Evolutionary conservation across 2,888 invertebrate species (phyloP).

Genomic region (Ptychoptera contaminata): DNA sequence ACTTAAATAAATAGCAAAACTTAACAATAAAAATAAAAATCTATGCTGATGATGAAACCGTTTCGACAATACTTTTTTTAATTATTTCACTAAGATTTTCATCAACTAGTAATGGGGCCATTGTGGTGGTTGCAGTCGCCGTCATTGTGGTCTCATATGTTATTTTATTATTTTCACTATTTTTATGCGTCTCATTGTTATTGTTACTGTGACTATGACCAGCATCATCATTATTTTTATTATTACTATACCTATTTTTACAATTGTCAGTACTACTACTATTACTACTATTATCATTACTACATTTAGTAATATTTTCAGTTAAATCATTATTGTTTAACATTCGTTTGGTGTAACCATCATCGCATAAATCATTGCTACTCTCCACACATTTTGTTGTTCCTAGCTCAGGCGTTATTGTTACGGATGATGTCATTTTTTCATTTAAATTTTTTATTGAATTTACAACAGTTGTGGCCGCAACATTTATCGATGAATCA

Average conservation of each 20-base stretch:
- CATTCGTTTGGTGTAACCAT: background rate
- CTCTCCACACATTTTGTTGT: background rate
- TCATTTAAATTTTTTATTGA: background rate
- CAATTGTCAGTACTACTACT: background rate
- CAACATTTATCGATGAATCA: background rate
- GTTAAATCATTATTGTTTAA: background rate
- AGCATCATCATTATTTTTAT: background rate
- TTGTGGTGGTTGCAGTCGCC: conserved; percentile 8
- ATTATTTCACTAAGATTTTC: conserved; percentile 86
- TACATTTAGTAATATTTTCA: background rate
- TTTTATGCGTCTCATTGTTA: too few relatives aligned
- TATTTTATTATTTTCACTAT: conserved; percentile 20
- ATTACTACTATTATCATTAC: background rate
- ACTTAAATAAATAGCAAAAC: too few relatives aligned
- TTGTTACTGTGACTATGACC: too few relatives aligned
- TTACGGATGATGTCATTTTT: background rate
- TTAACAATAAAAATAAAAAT: too few relatives aligned
- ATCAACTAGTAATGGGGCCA: conserved; percentile 28
- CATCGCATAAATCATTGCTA: background rate
- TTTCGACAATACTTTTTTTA: conserved; percentile 84
- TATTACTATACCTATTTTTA: background rate
- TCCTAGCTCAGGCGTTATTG: background rate
- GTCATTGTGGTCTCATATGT: conserved; percentile 16
- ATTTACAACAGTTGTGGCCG: background rate
- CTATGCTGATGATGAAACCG: conserved; percentile 38